Conservation (phyloP, 2,797 vertebrate genomes). For the Coluber constrictor region DNA sequence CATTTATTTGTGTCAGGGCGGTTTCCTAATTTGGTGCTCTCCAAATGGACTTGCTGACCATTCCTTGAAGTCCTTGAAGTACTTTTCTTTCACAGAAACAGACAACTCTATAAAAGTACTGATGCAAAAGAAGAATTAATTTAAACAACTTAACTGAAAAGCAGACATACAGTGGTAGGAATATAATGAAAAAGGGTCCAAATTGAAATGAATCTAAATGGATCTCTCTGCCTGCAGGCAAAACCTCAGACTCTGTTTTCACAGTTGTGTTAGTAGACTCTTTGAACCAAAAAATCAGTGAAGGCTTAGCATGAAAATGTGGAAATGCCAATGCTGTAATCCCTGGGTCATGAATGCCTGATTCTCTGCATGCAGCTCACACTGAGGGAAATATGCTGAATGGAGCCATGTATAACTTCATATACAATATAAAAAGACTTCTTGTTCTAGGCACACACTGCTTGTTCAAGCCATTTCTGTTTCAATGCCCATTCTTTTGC, state of each 20-base stretch:
- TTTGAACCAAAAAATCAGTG: constrained; percentile 58
- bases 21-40: background rate
- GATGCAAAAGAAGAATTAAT: background rate
- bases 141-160: background rate
- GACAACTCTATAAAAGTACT: background rate
- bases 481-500: constrained; percentile 69
- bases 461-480: constrained; percentile 67
- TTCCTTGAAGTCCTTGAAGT: background rate
- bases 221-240: constrained; percentile 47
- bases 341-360: constrained; percentile 66
- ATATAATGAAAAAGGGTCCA: constrained; percentile 32
- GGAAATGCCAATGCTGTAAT: constrained; percentile 64
- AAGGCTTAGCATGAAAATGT: constrained; percentile 40
- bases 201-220: constrained; percentile 47
- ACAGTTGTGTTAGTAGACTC: constrained; percentile 54
- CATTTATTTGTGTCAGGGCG: background rate
- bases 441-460: constrained; percentile 64
- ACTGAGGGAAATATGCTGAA: constrained; percentile 68
- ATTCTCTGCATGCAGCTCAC: constrained; percentile 68
- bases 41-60: background rate
- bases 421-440: constrained; percentile 70
- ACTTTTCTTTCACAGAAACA: background rate
- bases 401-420: constrained; percentile 70
- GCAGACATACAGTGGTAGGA: background rate
- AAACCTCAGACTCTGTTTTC: constrained; percentile 49